Conservation (phyloP, 92 coral and sea anemone species). For the Parazoanthus swiftii region DNA sequence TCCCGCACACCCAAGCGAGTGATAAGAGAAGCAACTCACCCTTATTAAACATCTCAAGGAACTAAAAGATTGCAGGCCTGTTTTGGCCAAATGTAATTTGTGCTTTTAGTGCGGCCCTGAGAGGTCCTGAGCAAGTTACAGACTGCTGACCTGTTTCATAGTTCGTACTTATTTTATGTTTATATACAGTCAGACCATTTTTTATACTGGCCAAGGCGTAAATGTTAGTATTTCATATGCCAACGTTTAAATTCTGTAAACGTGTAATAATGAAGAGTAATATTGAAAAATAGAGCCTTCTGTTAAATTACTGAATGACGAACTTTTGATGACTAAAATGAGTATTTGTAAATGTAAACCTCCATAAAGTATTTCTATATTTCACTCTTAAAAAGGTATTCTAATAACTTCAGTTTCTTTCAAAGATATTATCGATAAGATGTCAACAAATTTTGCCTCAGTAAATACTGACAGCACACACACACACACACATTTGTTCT, state of each 20-base stretch:
- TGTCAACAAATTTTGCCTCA: background rate
- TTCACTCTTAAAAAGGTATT: background rate
- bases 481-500: background rate
- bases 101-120: constrained; percentile 22
- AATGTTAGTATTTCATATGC: constrained; percentile 19
- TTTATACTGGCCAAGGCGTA: constrained; percentile 41
- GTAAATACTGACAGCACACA: no score
- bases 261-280: background rate
- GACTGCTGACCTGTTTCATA: background rate
- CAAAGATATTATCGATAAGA: background rate
- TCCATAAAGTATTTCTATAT: background rate
- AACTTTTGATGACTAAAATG: background rate
- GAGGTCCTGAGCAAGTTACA: background rate
- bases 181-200: constrained; percentile 22
- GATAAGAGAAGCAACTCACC: constrained; percentile 92
- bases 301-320: background rate
- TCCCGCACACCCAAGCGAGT: constrained; percentile 88
- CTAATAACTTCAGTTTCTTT: background rate
- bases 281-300: background rate
- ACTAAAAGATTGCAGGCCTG: constrained; percentile 20
- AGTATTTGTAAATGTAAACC: background rate
- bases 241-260: background rate
- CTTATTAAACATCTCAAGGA: constrained; percentile 66
- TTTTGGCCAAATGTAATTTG: constrained; percentile 6
- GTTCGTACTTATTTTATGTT: constrained; percentile 23